Evolutionary conservation across 1,140 invertebrate genomes (phyloP), one percentile per base, ranked within the genome.

Genomic region (Drosophila nasuta): DNA sequence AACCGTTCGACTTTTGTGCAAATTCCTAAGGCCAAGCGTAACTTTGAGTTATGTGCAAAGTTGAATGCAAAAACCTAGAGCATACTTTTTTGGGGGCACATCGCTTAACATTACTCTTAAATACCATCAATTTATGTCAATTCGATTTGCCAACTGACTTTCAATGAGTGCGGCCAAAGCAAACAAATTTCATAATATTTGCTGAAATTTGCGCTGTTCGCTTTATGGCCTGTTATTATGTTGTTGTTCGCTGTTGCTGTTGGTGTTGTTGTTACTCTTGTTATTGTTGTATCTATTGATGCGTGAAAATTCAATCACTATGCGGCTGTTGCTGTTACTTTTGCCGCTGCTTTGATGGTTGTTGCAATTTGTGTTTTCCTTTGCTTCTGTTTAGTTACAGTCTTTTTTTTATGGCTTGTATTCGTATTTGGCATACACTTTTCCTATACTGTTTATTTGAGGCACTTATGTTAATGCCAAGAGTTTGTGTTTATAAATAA

Each of bases 291-390:
- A 52, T 38, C 52, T 52, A 76, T 59, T 76, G 85, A 78, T 85
- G 85, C 78, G 81, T 89, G 75, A 77, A 88, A 88, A 88, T 88
- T 88, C 85, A 89, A 88, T 88, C 82, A 74, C 74, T 75, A 64
- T 62, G 60, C 46, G 66, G 30, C 73, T 62, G 76, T 69, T 63
- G 52, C 65, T 73, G 28, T 56, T 48, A 56, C 38, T 30, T 33
- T 54, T 62, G 77, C 13, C 33, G 45, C 52, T 49, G 64, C 33
- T 35, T 41, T 51, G 66, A 69, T 64, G 74, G 65, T 28, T 49
- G 67, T 70, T 79, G 82, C 79, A 86, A 87, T 86, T 88, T 82
- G 83, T 79, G 59, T 87, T 88, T 88, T 72, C 75, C 72, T 87
- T 79, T 59, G 65, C 64, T 59, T 56, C 67, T 77, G 75, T 82